Evolutionary conservation across 2,113 vertebrate genomes (phyloP).

Genomic region (Trichechus manatus): DNA sequence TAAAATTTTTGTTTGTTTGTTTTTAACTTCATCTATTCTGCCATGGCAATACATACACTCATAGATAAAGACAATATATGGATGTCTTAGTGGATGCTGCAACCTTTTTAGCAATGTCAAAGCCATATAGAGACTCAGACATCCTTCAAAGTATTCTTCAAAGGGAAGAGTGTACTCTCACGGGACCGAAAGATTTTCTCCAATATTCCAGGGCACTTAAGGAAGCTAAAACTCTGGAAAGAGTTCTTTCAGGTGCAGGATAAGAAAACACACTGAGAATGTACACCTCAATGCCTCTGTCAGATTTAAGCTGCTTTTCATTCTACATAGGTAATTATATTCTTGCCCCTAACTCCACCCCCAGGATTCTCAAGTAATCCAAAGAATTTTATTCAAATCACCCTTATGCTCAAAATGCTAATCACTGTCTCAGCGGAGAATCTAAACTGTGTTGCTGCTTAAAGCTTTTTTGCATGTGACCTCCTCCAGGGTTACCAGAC

Average conservation of each 20-base stretch:
- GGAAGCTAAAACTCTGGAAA: background rate
- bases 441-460: background rate
- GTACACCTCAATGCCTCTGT: background rate
- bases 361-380: background rate
- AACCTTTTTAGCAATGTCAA: conserved; percentile 34
- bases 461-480: background rate
- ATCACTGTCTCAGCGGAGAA: background rate
- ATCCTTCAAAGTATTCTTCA: background rate
- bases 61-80: background rate
- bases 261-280: background rate
- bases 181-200: background rate
- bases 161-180: background rate
- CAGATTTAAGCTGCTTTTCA: conserved; percentile 14
- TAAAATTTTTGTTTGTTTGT: background rate
- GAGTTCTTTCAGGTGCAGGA: background rate
- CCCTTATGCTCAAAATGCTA: background rate
- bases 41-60: background rate
- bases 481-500: background rate
- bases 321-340: background rate
- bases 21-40: background rate
- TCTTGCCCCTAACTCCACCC: background rate
- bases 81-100: background rate
- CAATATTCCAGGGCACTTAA: background rate
- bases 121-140: background rate
- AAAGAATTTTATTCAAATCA: conserved; percentile 32